Base-by-base conservation (phyloP, 2,797 vertebrate genomes). In the Platyrinchus mystaceus region DNA sequence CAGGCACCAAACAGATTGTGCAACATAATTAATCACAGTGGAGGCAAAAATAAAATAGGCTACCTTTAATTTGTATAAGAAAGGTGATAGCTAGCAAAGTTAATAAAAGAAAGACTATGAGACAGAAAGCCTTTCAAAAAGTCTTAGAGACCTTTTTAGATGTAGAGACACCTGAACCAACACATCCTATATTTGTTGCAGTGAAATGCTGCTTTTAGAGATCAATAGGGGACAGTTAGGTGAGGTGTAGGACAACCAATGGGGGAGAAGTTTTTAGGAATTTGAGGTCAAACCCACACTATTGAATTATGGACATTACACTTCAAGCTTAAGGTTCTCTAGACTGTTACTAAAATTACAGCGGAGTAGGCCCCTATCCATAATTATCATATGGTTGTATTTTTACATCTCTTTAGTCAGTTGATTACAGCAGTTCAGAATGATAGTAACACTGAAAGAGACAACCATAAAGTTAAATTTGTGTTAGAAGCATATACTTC, bases 381-480 rank as follows among this genome's bases (percentile, higher is more conserved):
- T 56, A 89, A 39, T 78, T 92, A 77, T 43, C 15, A 24, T 50
- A 46, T 11, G 16, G 15, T 15, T 83, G 32, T 78, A 30, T 84
- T 88, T 94, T 89, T 58, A 81, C 1, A 0, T 87, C 64, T 83
- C 41, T 21, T 39, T 80, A 71, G 44, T 87, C 63, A 44, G 17
- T 64, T 85, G 41, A 77, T 71, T 83, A 36, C 30, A 83, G 52
- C 14, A 50, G 66, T 88, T 88, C 71, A 84, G 62, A 86, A 69
- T 62, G 53, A 83, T 39, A 86, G 47, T 88, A 93, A 73, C 28
- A 49, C 47, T 66, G 39, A 53, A 92, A 82, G 67, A 88, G 67
- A 90, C n/a, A 93, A 84, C 20, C 44, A 26, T 32, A 90, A 90
- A 82, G 84, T 52, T 43, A 78, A 68, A 77, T 92, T 90, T 95